Evolutionary conservation across 2,797 vertebrate genomes (phyloP), one percentile per base, ranked within the genome.

Genomic region (Tapirus indicus): DNA sequence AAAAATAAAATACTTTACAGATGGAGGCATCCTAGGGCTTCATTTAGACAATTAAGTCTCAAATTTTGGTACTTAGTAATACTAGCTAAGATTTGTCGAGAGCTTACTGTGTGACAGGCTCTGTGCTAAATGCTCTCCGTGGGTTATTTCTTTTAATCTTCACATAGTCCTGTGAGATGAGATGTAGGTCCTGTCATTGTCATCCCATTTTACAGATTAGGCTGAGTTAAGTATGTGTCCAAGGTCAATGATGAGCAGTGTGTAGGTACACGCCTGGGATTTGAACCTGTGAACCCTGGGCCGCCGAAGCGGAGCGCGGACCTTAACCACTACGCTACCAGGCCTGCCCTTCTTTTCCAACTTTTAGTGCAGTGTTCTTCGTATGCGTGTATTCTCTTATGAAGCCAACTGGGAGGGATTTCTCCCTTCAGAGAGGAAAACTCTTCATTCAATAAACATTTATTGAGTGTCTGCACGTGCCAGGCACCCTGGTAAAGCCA

Each of bases 1-100:
- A 97, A 98, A 97, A 98, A 96, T 98, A 97, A 97, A 98, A 93
- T 56, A 47, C 69, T 98, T 94, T 96, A 95, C 49, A 83, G 95
- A 95, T 25, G 68, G 95, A 95, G 93, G 82, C 64, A 75, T 98
- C 72, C 92, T 32, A 47, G 79, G 87, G 78, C 78, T 97, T 95
- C 94, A 91, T 98, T 97, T 97, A 94, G 88, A 88, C 0, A 0
- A 83, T 98, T 94, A 98, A 93, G 32, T 62, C 85, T 71, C 6
- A 0, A 18, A 86, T 41, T 75, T 68, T 82, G 60, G 14, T 77
- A 1, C 66, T 74, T 74, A 44, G 6, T 58, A 23, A 41, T 10
- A 17, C 56, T 60, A 20, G 64, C 66, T 49, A 27, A 78, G 68
- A 85, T 56, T 18, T 72, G 38, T 0, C 27, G 60, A 71, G 29